Percentiles rank a stretch among this genome's conserved stretches.
Evolutionary conservation across 2,888 invertebrate genomes (phyloP).

Genomic region (Melinopterus prodromus): DNA sequence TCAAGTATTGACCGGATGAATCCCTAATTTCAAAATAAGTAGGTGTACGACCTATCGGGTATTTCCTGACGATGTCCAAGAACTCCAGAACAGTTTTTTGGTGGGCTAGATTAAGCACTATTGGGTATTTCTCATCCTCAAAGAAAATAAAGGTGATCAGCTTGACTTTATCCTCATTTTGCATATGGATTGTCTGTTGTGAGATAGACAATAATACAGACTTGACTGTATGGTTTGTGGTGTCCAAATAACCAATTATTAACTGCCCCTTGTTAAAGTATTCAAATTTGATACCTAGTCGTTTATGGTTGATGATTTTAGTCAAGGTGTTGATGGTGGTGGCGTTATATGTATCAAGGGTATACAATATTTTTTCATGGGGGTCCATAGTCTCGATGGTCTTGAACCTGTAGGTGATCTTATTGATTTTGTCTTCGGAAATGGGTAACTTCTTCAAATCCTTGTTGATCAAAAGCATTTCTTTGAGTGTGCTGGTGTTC

Average conservation of each 20-base stretch:
- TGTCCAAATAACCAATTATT: not conserved
- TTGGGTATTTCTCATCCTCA: slow-evolving; percentile 72
- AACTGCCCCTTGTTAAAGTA: slow-evolving; percentile 9
- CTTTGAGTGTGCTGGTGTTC: slow-evolving; percentile 14
- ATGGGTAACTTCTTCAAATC: not conserved
- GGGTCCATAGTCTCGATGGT: not conserved
- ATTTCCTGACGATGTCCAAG: slow-evolving; percentile 12
- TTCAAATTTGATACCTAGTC: not conserved
- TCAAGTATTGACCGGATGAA: slow-evolving; percentile 27
- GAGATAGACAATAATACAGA: not conserved
- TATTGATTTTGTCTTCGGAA: slow-evolving; percentile 5
- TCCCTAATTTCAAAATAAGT: slow-evolving; percentile 22
- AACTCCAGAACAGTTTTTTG: slow-evolving; percentile 15
- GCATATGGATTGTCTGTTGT: not conserved
- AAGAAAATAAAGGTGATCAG: slow-evolving; percentile 13
- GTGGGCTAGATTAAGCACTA: slow-evolving; percentile 52
- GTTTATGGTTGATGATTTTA: not conserved
- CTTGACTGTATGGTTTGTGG: not conserved
- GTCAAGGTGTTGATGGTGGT: not conserved
- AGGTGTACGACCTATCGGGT: not conserved
- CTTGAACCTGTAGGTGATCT: slow-evolving; percentile 5
- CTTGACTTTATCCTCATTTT: not conserved
- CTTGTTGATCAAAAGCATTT: not conserved
- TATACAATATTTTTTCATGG: not conserved
- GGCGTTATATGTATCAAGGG: not conserved